Base-by-base conservation (phyloP, 1,140 invertebrate genomes). In the Elymnias hypermnestra region DNA sequence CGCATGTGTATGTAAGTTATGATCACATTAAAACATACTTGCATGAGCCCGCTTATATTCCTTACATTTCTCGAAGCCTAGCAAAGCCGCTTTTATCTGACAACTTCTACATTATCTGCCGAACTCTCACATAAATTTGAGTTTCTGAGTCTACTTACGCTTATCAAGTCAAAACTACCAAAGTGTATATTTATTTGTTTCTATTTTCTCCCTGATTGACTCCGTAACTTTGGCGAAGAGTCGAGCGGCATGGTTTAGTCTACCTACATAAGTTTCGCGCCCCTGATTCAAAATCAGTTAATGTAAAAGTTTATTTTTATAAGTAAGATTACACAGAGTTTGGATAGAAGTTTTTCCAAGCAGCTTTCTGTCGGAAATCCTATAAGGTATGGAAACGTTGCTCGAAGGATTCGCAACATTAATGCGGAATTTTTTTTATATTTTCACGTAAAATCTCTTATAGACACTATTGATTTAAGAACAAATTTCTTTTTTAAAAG, bases 301-400 rank as follows among this genome's bases (percentile, higher is more conserved):
- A 87, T 87, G 86, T 67, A 87, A 87, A 87, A 87, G 86, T 87
- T 87, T 87, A 87, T 87, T 87, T 87, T 87, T 87, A 86, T 87
- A 87, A 87, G 86, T 86, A 83, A 87, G 86, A 87, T 87, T 87
- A 87, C 76, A 76, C 69, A 63, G 74, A 73, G 65, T 79, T 78
- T 37, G 63, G 64, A 74, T 73, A 66, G 62, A 82, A 85, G 64
- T 83, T 83, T 71, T 57, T 56, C 53, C 57, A 65, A 72, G 72
- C 72, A 65, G 69, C 76, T 81, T 81, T 81, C 72, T 78, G 74
- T 75, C 55, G 51, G 68, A 78, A 77, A 79, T 78, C 78, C 66
- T 68, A 60, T 70, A 67, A 74, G 75, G 68, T 81, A 77, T 65
- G 68, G 65, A 67, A 67, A 68, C 65, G 66, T 72, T 69, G 66